A percentile compares a stretch with the other conserved stretches of the same genome.
Evolutionary conservation across 1,140 invertebrate species (phyloP).

Genomic region (Macrobrachium nipponense): DNA sequence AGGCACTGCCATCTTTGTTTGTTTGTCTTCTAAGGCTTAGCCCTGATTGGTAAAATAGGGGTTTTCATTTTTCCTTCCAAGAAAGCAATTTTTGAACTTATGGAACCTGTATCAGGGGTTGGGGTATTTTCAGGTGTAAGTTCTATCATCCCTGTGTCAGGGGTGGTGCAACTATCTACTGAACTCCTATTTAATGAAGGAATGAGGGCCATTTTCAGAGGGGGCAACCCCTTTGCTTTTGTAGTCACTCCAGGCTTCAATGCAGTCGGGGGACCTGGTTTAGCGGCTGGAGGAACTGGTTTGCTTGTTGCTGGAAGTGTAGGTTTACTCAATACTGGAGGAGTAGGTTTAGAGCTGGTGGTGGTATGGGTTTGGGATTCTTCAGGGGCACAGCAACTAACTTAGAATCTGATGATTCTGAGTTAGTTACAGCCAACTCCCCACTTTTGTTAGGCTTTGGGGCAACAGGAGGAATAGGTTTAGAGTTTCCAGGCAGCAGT

Average conservation of each 20-base stretch:
- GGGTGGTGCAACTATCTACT: background rate
- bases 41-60: background rate
- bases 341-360: background rate
- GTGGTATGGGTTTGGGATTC: no score
- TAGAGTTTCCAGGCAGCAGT: no score
- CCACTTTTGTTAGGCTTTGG: no score
- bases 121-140: background rate
- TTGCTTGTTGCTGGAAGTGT: background rate
- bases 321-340: background rate
- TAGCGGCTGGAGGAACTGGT: background rate
- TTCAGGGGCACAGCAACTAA: no score
- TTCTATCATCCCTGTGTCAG: background rate
- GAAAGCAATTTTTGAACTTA: conserved; percentile 6
- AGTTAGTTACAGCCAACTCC: no score
- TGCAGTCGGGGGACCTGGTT: background rate
- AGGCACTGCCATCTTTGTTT: no score
- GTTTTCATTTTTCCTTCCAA: conserved; percentile 1
- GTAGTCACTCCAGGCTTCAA: background rate
- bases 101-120: background rate
- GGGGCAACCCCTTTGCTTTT: background rate
- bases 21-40: background rate
- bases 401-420: no score
- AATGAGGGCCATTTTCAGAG: background rate
- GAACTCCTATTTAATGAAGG: background rate
- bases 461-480: no score